These are phyloP conservation scores for Melanostoma mellinum DNA, from an alignment of 2,888 invertebrate species.

Conservation along the genomic window DNA sequence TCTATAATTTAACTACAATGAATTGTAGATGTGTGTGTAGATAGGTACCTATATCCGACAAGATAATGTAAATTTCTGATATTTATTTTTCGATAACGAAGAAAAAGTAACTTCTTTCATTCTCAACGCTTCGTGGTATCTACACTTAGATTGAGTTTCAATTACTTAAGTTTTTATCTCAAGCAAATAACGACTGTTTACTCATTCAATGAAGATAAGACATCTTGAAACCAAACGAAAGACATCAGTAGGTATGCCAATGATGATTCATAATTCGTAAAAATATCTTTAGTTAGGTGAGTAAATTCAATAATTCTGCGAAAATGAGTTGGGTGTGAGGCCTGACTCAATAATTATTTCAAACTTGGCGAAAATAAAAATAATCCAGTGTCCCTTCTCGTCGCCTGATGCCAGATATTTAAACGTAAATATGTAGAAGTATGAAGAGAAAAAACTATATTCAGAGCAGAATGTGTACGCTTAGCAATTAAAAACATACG, in stretches of 20 bases:
- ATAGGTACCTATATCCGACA: conserved; percentile 5
- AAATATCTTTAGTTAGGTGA: conserved; percentile 35
- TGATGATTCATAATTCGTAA: conserved; percentile 65
- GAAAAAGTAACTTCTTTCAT: conserved; percentile 56
- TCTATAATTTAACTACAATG: not conserved
- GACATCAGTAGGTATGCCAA: conserved; percentile 14
- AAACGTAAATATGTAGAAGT: too few species aligned
- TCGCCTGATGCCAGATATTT: too few species aligned
- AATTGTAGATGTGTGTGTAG: not conserved
- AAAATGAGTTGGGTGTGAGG: conserved; percentile 20
- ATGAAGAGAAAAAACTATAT: too few species aligned
- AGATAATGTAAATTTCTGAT: conserved; percentile 55
- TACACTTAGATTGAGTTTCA: conserved; percentile 45
- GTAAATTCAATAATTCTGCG: conserved; percentile 43
- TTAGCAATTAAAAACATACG: too few species aligned
- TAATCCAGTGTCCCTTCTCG: not conserved
- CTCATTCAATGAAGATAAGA: conserved; percentile 57
- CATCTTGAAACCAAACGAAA: conserved; percentile 50
- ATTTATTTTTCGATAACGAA: conserved; percentile 61
- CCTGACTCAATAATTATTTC: not conserved
- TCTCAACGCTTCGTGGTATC: conserved; percentile 28
- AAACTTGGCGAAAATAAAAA: not conserved
- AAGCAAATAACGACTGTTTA: conserved; percentile 61
- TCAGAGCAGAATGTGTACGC: too few species aligned
- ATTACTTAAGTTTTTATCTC: conserved; percentile 63